Base-by-base conservation (phyloP, 1,140 invertebrate genomes). In the Caenorhabditis elegans region DNA sequence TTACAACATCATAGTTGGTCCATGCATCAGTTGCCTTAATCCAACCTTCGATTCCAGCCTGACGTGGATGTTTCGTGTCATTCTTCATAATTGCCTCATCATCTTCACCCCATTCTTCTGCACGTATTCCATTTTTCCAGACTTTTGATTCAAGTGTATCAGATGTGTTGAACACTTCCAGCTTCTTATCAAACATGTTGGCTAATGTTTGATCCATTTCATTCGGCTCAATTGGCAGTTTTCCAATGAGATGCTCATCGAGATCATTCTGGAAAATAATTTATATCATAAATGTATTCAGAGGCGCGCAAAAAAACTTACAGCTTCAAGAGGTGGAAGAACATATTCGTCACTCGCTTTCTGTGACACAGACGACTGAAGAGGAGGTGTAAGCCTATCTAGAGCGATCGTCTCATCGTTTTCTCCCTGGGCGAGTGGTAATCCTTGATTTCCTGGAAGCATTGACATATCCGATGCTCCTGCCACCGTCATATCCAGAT, bases 81-180 rank as follows among this genome's bases (percentile, higher is more conserved):
- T 3, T 70, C 43, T 43, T 70, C 60, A 70, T 70, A 5, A 10
- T 10, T 39, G 31, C 5, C 11, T 70, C 60, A 39, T 70, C 60
- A n/a, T 70, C 26, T 10, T 70, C 60, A 39, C 60, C 60, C 60
- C 60, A 70, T 13, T 70, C 60, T 43, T 70, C 60, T 3, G 60
- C 60, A 39, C 60, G 31, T 10, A 70, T 39, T n/a, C 60, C 60
- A 11, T 70, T 70, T 22, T 43, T 70, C 60, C 60, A 70, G 31
- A 70, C 8, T 43, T 70, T 70, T 19, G 60, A 39, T 19, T 70
- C 60, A 8, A 39, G 13, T 2, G n/a, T 22, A 39, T 70, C 34
- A 22, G 34, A 39, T 22, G 60, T 17, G 10, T 39, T 70, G 0
- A 13, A 19, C 10, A n/a, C 10, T 24, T 39, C 34, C 2, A 39